These are phyloP conservation scores for Latrodectus elegans DNA, from an alignment of 2,888 invertebrate genomes.

Conservation along the genomic window DNA sequence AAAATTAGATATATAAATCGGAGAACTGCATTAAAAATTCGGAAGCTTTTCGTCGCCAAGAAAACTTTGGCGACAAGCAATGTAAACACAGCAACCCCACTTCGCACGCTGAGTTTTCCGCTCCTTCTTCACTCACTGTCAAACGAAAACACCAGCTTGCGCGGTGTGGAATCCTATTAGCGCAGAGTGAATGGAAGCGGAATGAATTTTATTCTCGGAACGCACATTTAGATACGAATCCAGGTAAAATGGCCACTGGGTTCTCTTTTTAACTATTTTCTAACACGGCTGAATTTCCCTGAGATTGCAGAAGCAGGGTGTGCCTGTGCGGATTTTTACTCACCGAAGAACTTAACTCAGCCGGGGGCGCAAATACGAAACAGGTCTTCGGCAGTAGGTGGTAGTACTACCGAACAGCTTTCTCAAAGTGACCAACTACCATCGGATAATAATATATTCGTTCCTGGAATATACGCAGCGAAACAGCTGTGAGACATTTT, in stretches of 20 bases:
- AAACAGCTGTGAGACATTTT: neutral
- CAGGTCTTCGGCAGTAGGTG: slow-evolving; percentile 47
- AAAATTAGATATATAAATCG: neutral
- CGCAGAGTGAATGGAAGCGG: neutral
- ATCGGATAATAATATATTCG: neutral
- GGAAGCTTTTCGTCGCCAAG: neutral
- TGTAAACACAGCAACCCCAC: slow-evolving; percentile 57
- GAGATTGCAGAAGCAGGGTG: slow-evolving; percentile 43
- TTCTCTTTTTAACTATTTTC: slow-evolving; percentile 8
- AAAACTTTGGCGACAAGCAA: slow-evolving; percentile 9
- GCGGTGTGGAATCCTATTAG: neutral
- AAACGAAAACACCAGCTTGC: slow-evolving; percentile 40
- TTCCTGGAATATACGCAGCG: neutral
- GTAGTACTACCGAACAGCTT: slow-evolving; percentile 35
- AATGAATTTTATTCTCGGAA: slow-evolving; percentile 16
- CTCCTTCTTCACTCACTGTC: slow-evolving; percentile 25
- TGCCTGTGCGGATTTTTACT: slow-evolving; percentile 31
- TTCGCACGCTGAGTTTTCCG: slow-evolving; percentile 40
- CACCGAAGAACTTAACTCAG: slow-evolving; percentile 6
- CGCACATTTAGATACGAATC: neutral
- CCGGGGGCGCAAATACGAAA: slow-evolving; percentile 38
- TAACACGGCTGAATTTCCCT: neutral
- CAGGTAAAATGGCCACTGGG: slow-evolving; percentile 20
- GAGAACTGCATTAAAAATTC: neutral
- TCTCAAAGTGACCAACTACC: neutral